These are phyloP conservation scores for Cariama cristata DNA, from an alignment of 2,113 vertebrate genomes.

Conservation along the genomic window DNA sequence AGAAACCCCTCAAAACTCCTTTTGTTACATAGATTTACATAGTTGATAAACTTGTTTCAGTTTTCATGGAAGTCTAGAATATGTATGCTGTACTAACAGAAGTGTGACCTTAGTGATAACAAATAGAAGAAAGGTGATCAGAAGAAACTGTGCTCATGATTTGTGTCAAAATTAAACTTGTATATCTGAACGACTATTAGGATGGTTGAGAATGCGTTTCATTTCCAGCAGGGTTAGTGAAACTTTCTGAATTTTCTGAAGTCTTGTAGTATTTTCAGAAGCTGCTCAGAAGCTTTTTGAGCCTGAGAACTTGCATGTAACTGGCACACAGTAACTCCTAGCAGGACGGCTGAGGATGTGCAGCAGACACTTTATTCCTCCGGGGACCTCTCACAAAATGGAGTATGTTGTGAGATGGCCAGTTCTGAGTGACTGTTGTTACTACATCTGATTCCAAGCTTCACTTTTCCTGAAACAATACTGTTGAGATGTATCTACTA, in stretches of 20 bases:
- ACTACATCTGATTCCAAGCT: not conserved
- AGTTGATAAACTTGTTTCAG: not conserved
- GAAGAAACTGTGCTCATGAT: not conserved
- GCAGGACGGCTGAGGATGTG: not conserved
- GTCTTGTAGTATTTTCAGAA: not conserved
- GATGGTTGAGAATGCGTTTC: not conserved
- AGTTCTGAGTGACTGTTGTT: not conserved
- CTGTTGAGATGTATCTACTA: not conserved
- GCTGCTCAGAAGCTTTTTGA: not conserved
- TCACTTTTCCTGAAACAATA: not conserved
- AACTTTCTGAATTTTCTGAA: not conserved
- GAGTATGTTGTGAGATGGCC: not conserved
- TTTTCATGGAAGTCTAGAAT: not conserved
- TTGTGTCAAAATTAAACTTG: not conserved
- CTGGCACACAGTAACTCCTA: not conserved
- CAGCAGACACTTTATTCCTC: not conserved
- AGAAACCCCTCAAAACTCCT: not conserved
- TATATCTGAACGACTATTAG: not conserved
- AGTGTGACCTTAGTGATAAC: not conserved
- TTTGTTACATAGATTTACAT: not conserved
- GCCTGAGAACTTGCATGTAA: accelerated
- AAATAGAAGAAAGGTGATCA: not conserved
- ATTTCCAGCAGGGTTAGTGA: not conserved
- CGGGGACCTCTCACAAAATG: not conserved
- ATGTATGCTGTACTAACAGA: not conserved